Evolutionary conservation across 64 coral and sea anemone genomes (phyloP).

Genomic region (Astreopora myriophthalma): DNA sequence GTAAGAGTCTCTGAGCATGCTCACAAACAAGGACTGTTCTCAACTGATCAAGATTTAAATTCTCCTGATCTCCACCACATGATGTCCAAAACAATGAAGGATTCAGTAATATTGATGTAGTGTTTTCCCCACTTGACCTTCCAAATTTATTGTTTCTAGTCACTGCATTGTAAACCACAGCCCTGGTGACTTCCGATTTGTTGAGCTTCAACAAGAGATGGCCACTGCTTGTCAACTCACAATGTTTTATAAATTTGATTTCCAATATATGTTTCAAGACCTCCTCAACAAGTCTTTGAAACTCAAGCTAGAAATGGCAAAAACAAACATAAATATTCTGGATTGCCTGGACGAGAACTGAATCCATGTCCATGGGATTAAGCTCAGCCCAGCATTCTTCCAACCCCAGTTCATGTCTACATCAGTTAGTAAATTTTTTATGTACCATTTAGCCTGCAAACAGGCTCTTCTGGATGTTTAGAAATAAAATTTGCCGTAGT

Average conservation of each 20-base stretch:
- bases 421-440: too few relatives aligned
- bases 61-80: background rate
- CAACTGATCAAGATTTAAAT: conserved; percentile 36
- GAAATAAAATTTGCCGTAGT: too few relatives aligned
- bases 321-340: too few relatives aligned
- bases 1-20: background rate
- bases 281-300: background rate
- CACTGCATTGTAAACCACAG: background rate
- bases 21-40: conserved; percentile 16
- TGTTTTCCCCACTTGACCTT: background rate
- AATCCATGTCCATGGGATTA: too few relatives aligned
- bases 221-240: background rate
- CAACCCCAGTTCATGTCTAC: too few relatives aligned
- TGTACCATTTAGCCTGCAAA: too few relatives aligned
- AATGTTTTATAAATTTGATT: conserved; percentile 12
- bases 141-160: background rate
- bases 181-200: background rate
- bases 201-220: conserved; percentile 7
- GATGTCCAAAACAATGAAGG: background rate
- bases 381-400: too few relatives aligned
- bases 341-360: too few relatives aligned
- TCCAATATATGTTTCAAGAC: background rate
- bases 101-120: background rate
- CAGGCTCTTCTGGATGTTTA: too few relatives aligned
- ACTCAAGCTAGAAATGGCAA: background rate